These are phyloP conservation scores for Scrobipalpa atriplicella DNA, from an alignment of 2,888 invertebrate species.

Conservation along the genomic window DNA sequence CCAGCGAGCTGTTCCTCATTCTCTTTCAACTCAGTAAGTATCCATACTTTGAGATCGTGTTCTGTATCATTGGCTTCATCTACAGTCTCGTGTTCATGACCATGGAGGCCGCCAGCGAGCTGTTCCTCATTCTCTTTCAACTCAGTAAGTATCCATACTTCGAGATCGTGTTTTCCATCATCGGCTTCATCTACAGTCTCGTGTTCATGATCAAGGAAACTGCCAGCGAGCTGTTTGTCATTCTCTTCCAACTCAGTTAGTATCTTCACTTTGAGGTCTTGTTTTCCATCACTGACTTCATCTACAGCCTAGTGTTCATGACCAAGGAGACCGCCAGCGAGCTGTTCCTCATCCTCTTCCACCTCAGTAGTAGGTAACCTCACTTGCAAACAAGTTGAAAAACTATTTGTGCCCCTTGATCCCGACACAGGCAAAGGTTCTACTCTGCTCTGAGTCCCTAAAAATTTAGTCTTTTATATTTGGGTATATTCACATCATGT, in stretches of 20 bases:
- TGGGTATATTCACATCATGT: too few species aligned
- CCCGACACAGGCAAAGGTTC: too few species aligned
- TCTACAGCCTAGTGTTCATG: constrained; percentile 71
- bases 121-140: constrained; percentile 73
- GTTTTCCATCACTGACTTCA: constrained; percentile 68
- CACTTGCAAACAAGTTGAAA: too few species aligned
- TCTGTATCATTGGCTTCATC: constrained; percentile 68
- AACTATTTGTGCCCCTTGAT: too few species aligned
- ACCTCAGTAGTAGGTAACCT: constrained; percentile 69
- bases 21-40: constrained; percentile 73
- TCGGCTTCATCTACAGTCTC: constrained; percentile 71
- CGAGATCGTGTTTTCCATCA: constrained; percentile 69
- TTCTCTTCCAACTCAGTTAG: constrained; percentile 69
- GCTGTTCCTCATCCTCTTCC: constrained; percentile 71
- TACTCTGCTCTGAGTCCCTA: too few species aligned
- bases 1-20: constrained; percentile 71
- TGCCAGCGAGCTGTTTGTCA: constrained; percentile 70
- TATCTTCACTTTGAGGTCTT: constrained; percentile 76
- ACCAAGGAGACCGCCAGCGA: constrained; percentile 68
- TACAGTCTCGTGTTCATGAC: constrained; percentile 72
- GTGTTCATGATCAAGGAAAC: constrained; percentile 69
- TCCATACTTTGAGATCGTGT: constrained; percentile 65
- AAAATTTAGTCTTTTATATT: too few species aligned
- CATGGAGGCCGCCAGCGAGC: constrained; percentile 66
- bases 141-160: constrained; percentile 73